Evolutionary conservation across 2,888 invertebrate genomes (phyloP), one percentile per base, ranked within the genome.

Genomic region (Clusia tigrina): DNA sequence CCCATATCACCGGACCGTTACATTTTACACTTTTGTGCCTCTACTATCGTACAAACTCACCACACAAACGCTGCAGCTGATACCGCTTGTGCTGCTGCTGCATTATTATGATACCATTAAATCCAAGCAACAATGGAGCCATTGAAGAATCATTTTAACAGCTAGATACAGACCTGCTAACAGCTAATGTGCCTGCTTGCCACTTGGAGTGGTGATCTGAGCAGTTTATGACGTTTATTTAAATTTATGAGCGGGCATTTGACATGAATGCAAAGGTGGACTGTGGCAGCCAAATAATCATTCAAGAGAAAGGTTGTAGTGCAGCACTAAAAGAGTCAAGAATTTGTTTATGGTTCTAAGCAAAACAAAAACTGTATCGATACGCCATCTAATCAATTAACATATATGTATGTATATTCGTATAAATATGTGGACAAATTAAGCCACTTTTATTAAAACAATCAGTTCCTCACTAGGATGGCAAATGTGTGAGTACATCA

Each of bases 31-130:
- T 17, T 15, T 42, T 42, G 42, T 42, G 10, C 42, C 42, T 10
- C 42, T 42, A 42, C 42, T 42, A n/a, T 42, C 42, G 10, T 42
- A n/a, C 42, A 5, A 42, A 10, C 9, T 10, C 6, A 42, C n/a
- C n/a, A 3, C 10, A 5, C 9, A n/a, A 5, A 42, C 3, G 10
- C 2, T 3, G 2, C n/a, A 42, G n/a, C 42, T n/a, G 10, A 42
- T 3, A 3, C 42, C n/a, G 9, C n/a, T 5, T 42, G 9, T 42
- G 12, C n/a, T 42, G 9, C n/a, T 15, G 42, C n/a, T 42, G 9
- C 42, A 42, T 15, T 42, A 42, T 42, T 42, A 42, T 42, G 42
- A 42, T 15, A 42, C 42, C 10, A 42, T 42, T 15, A 42, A 42
- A 42, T 3, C n/a, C 42, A 42, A 42, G n/a, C 42, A 42, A 42